Evolutionary conservation across 2,888 invertebrate species (phyloP), one percentile per base, ranked within the genome.

Genomic region (Trichopoda pennipes): DNA sequence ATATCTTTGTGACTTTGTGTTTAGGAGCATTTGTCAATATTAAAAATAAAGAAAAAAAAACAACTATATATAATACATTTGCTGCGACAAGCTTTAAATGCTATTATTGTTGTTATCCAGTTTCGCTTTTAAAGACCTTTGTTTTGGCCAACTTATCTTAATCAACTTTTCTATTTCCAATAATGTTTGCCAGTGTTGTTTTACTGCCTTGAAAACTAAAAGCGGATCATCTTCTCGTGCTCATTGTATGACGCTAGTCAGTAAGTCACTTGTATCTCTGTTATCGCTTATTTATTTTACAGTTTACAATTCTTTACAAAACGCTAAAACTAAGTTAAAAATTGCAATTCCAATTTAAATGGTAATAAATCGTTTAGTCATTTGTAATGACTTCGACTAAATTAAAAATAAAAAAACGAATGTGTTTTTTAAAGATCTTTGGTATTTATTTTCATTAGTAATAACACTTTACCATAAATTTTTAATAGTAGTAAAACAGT

Each of bases 281-380:
- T 35, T 64, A 76, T 72, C 70, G 55, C 23, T 77, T 76, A 73
- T 75, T 81, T 76, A 69, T 70, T 82, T 78, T 82, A 82, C 81
- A 82, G 81, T 82, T 82, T 82, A 72, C 74, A 78, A 78, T 78
- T 78, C 78, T 78, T 72, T 55, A 49, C 69, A 38, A 49, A 47
- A 42, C 21, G 2, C 3, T 32, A 53, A 55, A 35, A n/a, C n/a
- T n/a, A n/a, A 28, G n/a, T 55, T 68, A 61, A 68, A 60, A 76
- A 76, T 60, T 69, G 47, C 64, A 69, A 70, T 60, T 69, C 38
- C 64, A 69, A 70, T 81, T 78, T 78, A 74, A 78, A 78, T 78
- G 74, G 74, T 68, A 75, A 78, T 74, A 78, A 82, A 82, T 82
- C 60, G 61, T 28, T 44, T 23, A 51, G 38, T 16, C 23, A 78